phyloP scores from a whole-genome alignment of 2,797 vertebrate species.

The Sandelia bainsii region DNA sequence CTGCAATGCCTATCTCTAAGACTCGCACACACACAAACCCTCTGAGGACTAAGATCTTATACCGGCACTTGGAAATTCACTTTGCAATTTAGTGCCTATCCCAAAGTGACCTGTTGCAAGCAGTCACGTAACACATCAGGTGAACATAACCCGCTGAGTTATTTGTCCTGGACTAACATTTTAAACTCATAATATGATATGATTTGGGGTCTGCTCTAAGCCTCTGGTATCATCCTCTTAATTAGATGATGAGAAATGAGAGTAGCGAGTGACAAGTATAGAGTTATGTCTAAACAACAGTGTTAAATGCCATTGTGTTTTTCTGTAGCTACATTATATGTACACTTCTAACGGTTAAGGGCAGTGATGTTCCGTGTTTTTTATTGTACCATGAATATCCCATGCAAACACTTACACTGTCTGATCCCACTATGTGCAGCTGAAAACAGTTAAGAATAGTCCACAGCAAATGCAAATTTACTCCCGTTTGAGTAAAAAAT shows the following conservation, averaged over 20 bases:
- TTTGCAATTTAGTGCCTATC: constrained; percentile 47
- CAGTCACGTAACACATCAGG: constrained; percentile 35
- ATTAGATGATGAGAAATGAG: constrained; percentile 20
- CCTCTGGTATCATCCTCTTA: constrained; percentile 33
- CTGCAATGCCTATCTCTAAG: constrained; percentile 56
- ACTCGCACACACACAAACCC: constrained; percentile 46
- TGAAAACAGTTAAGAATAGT: neutral
- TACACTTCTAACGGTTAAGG: neutral
- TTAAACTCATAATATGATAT: constrained; percentile 49
- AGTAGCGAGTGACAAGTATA: constrained; percentile 10
- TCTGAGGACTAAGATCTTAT: constrained; percentile 42
- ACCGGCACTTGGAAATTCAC: constrained; percentile 57
- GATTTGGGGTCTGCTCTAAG: constrained; percentile 49
- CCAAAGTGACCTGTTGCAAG: constrained; percentile 58
- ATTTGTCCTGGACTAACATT: constrained; percentile 47
- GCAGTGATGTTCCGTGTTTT: neutral
- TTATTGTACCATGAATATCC: neutral
- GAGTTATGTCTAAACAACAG: neutral
- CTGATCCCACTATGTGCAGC: too few species aligned
- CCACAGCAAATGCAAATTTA: constrained; percentile 11
- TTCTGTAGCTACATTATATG: neutral
- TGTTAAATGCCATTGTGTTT: neutral
- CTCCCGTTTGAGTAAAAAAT: neutral
- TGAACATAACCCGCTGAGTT: constrained; percentile 49
- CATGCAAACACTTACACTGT: neutral